Conservation (phyloP, 2,113 vertebrate genomes). For the Dipodomys merriami region DNA sequence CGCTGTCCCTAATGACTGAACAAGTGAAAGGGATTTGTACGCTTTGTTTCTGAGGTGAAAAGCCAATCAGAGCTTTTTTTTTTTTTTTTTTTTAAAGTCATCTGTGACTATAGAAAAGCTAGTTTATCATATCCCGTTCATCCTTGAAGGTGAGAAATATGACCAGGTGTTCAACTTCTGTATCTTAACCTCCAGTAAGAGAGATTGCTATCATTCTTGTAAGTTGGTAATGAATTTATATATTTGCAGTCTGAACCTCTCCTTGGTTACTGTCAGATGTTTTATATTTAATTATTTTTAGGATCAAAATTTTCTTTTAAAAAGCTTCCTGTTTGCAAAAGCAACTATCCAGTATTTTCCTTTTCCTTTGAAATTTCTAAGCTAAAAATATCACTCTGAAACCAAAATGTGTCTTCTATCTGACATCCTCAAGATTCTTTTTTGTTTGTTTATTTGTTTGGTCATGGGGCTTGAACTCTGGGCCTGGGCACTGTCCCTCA, state of each 20-base stretch:
- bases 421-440: background rate
- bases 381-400: constrained; percentile 37
- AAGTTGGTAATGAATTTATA: background rate
- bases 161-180: constrained; percentile 51
- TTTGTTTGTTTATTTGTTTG: too few relatives aligned
- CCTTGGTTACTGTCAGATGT: background rate
- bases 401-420: background rate
- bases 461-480: too few relatives aligned
- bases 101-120: background rate
- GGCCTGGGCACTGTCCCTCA: too few relatives aligned
- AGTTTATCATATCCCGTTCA: background rate
- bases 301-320: background rate
- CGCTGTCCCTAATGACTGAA: constrained; percentile 5
- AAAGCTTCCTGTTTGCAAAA: constrained; percentile 2
- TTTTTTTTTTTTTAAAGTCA: constrained; percentile 46
- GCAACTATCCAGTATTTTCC: constrained; percentile 13
- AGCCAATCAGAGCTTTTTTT: constrained; percentile 53
- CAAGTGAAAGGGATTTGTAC: background rate
- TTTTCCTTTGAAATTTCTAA: constrained; percentile 24
- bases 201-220: background rate
- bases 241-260: background rate
- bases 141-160: constrained; percentile 22
- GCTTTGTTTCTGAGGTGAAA: constrained; percentile 46
- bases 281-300: background rate
- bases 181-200: background rate